Evolutionary conservation across 2,797 vertebrate species (phyloP).

Genomic region (Peromyscus attwateri): DNA sequence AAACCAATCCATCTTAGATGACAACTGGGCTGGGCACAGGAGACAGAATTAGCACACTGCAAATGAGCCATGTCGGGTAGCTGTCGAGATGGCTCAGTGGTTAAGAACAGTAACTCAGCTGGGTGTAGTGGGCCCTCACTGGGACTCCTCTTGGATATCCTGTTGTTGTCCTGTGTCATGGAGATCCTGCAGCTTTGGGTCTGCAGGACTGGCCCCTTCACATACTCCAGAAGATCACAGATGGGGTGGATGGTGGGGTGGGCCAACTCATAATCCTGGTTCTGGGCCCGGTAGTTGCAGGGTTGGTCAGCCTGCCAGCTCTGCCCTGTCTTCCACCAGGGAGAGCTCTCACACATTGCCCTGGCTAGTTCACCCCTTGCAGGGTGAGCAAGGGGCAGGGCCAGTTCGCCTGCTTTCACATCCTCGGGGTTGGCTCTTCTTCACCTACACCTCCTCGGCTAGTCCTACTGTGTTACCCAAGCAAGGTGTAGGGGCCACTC

Average conservation of each 20-base stretch:
- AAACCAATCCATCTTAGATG: not conserved
- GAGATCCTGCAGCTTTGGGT: not conserved
- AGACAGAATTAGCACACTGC: not conserved
- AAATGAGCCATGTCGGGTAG: not conserved
- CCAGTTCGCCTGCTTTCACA: not conserved
- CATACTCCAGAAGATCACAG: not conserved
- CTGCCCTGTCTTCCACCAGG: too few species aligned
- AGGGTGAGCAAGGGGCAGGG: too few species aligned
- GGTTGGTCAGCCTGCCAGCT: not conserved
- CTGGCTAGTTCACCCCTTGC: too few species aligned
- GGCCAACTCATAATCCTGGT: not conserved
- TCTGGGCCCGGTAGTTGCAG: not conserved
- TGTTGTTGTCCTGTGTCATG: rapidly evolving
- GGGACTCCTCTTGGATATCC: not conserved
- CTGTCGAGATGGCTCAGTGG: not conserved
- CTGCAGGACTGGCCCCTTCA: not conserved
- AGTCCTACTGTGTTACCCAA: not conserved
- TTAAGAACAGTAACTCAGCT: not conserved
- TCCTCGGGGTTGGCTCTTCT: not conserved
- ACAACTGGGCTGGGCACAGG: not conserved
- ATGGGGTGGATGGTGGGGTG: not conserved
- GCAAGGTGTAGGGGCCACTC: not conserved
- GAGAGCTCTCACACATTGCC: too few species aligned
- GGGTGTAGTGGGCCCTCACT: not conserved
- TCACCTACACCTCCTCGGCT: not conserved